Evolutionary conservation across 1,140 invertebrate species (phyloP).

Genomic region (Ooceraea biroi): DNA sequence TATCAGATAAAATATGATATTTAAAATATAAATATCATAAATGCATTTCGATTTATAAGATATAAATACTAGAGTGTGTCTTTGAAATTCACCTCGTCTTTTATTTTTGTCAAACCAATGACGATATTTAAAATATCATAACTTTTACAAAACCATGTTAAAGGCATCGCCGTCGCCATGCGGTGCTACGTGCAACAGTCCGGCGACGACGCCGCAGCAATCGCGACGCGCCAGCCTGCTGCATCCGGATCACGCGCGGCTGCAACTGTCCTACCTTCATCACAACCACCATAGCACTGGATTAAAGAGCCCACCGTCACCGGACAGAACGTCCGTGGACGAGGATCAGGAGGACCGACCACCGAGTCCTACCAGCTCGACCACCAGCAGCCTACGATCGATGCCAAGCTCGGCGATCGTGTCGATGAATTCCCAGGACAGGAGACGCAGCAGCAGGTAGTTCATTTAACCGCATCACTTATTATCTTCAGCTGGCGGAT

Average conservation of each 20-base stretch:
- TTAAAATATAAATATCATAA: too few species aligned
- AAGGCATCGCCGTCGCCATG: constrained; percentile 89
- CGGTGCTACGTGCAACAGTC: constrained; percentile 78
- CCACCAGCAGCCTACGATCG: constrained; percentile 84
- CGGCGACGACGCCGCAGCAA: constrained; percentile 82
- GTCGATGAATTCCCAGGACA: constrained; percentile 82
- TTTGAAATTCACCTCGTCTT: too few species aligned
- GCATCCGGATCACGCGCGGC: constrained; percentile 90
- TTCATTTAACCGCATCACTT: neutral
- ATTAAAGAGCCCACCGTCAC: constrained; percentile 78
- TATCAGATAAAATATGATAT: too few species aligned
- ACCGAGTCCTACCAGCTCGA: constrained; percentile 85
- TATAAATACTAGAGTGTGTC: too few species aligned
- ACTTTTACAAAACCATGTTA: constrained; percentile 9
- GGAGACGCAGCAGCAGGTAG: constrained; percentile 84
- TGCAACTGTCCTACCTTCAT: constrained; percentile 86
- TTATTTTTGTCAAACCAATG: too few species aligned
- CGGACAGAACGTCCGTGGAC: constrained; percentile 80
- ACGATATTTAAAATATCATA: neutral
- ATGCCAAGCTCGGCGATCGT: constrained; percentile 83
- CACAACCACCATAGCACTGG: constrained; percentile 83
- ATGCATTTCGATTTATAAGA: too few species aligned
- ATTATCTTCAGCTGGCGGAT: neutral
- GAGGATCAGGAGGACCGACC: constrained; percentile 81
- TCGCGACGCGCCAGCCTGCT: constrained; percentile 88